Base-by-base conservation (phyloP, 1,140 invertebrate species). In the Teleogryllus occipitalis region DNA sequence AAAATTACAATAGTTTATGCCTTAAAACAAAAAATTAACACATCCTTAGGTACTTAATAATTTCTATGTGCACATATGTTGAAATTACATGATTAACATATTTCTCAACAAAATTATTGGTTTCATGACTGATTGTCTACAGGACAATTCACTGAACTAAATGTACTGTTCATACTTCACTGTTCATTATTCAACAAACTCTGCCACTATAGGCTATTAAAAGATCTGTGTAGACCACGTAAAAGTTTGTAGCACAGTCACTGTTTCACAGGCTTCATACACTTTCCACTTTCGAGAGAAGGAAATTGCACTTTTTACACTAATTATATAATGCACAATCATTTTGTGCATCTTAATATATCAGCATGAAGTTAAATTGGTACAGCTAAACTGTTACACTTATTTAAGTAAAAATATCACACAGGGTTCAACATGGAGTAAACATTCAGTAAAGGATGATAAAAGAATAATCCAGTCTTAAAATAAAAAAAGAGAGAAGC, bases 71-170 rank as follows among this genome's bases (percentile, higher is more conserved):
- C 54, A 65, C 54, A 65, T 65, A 65, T 65, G 10, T 65, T 65
- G 54, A 65, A 65, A 65, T 65, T 65, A 65, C 54, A 65, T 65
- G 54, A 65, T 65, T 65, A 65, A 65, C 54, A 65, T 65, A 65
- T 65, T 14, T 65, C 10, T 65, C 54, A 65, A 65, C 54, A 65
- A 65, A 65, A 65, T 65, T 65, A 65, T 65, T 65, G 54, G 27
- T 65, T 14, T 65, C 7, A 65, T 65, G 54, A 65, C 54, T 65
- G 54, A 65, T 65, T 65, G 54, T 65, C 54, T 65, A 65, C 54
- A 65, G 10, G 54, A 65, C 54, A 65, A 65, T 65, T 10, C 54
- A 65, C 54, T 65, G 54, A 65, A 65, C 54, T 39, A 39, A 39
- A 65, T 65, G 18, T 14, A 65, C 54, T 14, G 54, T 18, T 65